phyloP scores from a whole-genome alignment of 2,797 vertebrate genomes.

The Bryconaethiops microstoma region DNA sequence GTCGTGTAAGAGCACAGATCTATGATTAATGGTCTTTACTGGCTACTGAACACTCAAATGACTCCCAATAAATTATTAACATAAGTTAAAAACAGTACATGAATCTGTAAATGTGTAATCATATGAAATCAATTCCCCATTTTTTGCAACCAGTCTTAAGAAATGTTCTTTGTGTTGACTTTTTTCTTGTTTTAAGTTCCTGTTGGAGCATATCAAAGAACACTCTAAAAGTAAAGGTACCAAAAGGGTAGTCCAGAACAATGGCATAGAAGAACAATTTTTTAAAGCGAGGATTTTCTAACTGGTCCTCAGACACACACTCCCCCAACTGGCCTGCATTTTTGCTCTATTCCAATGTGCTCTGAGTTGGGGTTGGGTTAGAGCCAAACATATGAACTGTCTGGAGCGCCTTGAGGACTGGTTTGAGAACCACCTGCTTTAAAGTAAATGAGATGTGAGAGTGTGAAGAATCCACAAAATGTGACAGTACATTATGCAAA shows the following conservation, averaged over 20 bases:
- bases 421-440: too few relatives aligned
- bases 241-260: not conserved
- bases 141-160: not conserved
- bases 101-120: not conserved
- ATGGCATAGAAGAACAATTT: not conserved
- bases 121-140: not conserved
- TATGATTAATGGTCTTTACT: slow-evolving; percentile 29
- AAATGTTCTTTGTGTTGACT: not conserved
- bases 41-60: slow-evolving; percentile 11
- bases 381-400: not conserved
- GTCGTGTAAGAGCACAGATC: slow-evolving; percentile 2
- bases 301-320: not conserved
- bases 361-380: not conserved
- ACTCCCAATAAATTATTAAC: slow-evolving; percentile 1
- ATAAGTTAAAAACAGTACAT: not conserved
- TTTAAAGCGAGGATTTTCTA: not conserved
- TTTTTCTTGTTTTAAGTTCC: not conserved
- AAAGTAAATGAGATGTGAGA: not conserved
- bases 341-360: not conserved
- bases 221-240: not conserved
- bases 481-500: not conserved
- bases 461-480: not conserved
- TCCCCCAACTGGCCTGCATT: not conserved
- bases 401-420: not conserved
- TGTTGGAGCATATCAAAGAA: not conserved